A percentile compares a stretch with the other conserved stretches of the same genome.
phyloP scores from a whole-genome alignment of 64 coral and sea anemone species.

The Platygyra sinensis region DNA sequence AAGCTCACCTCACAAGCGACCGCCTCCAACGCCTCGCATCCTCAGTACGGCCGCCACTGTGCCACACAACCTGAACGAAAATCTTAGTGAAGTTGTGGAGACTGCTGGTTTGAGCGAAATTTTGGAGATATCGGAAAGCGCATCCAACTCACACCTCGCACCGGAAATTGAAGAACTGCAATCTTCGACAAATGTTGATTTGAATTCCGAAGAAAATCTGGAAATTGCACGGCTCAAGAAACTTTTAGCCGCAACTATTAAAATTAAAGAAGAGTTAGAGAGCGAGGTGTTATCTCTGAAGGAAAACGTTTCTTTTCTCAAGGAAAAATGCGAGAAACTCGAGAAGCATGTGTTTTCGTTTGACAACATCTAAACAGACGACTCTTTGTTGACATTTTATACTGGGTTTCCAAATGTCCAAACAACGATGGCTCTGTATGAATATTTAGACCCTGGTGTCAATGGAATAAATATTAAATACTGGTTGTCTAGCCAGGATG shows the following conservation, averaged over 20 bases:
- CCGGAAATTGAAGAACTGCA: neutral
- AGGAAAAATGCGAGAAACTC: slow-evolving; percentile 17
- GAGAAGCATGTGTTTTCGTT: neutral
- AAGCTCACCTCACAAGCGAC: slow-evolving; percentile 46
- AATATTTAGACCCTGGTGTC: slow-evolving; percentile 11
- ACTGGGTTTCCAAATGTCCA: slow-evolving; percentile 4
- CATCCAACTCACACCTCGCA: neutral
- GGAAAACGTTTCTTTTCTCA: neutral
- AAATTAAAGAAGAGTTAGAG: slow-evolving; percentile 9
- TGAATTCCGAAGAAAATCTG: neutral
- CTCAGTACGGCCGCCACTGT: neutral
- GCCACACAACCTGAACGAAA: neutral
- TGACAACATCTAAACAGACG: slow-evolving; percentile 3
- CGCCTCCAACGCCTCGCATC: slow-evolving; percentile 5
- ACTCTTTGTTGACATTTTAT: slow-evolving; percentile 12
- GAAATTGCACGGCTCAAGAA: neutral
- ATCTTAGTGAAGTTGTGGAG: slow-evolving; percentile 1
- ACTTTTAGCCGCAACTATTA: neutral
- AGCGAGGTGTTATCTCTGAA: no score
- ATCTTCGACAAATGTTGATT: neutral
- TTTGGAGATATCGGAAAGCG: neutral
- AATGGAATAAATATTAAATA: slow-evolving; percentile 20
- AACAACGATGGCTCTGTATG: neutral
- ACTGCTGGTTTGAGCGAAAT: neutral
- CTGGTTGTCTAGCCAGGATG: slow-evolving; percentile 9